phyloP scores from a whole-genome alignment of 2,113 vertebrate genomes.

The Serilophus lunatus region DNA sequence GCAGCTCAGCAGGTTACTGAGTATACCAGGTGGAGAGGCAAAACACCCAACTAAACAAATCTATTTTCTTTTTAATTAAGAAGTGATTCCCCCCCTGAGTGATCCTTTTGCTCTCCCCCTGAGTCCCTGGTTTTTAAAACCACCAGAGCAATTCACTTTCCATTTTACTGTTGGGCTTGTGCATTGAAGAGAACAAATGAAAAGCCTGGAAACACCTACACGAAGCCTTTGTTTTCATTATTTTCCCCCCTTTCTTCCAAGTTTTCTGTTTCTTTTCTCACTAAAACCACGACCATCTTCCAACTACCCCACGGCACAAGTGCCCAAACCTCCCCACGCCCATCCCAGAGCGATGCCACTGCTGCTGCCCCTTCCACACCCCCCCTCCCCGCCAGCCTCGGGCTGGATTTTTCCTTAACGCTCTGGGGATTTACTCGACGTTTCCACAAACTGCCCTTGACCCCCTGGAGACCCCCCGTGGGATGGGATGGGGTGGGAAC shows the following conservation, averaged over 20 bases:
- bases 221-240: neutral
- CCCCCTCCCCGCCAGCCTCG: neutral
- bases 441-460: neutral
- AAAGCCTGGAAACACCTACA: neutral
- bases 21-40: neutral
- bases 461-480: neutral
- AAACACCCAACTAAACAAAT: neutral
- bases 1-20: neutral
- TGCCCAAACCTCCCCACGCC: neutral
- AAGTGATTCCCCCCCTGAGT: rapidly evolving
- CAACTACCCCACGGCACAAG: rapidly evolving
- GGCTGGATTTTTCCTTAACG: rapidly evolving
- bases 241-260: rapidly evolving
- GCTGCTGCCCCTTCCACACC: neutral
- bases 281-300: neutral
- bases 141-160: neutral
- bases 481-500: neutral
- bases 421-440: rapidly evolving
- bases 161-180: neutral
- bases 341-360: rapidly evolving
- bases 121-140: neutral
- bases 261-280: neutral
- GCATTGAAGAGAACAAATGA: neutral
- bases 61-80: neutral
- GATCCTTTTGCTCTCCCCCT: neutral